Base-by-base conservation (phyloP, 1,140 invertebrate species). In the Cydia strobilella region DNA sequence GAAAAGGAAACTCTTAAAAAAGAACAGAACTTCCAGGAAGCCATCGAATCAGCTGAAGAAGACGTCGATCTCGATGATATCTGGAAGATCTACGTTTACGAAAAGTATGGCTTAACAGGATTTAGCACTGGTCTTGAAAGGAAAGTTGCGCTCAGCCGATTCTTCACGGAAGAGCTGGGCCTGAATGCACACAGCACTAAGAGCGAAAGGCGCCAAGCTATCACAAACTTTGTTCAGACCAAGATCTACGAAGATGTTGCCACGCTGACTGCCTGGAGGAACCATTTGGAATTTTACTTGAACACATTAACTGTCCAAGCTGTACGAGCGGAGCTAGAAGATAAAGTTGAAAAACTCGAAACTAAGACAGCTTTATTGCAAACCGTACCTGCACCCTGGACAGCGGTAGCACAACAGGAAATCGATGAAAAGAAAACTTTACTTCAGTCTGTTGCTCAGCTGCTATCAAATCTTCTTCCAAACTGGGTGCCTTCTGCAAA, bases 41-140 rank as follows among this genome's bases (percentile, higher is more conserved):
- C 85, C n/a, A 72, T 78, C 35, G 83, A 85, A 63, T 86, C 84
- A 20, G 77, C 80, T 72, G 85, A 86, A 75, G 83, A 85, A 62
- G 31, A 85, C 62, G 74, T 86, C 25, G 89, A 91, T 76, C 69
- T 91, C 15, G 83, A 87, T 77, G 85, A 89, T 73, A 81, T 92
- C 66, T 90, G 88, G 88, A 86, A 85, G 78, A 79, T 80, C 65
- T 84, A 88, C 27, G 81, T 92, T n/a, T 90, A 90, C 76, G 65
- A 82, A 20, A 89, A 89, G 65, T 92, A 91, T 72, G 90, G 87
- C 18, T 80, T 92, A 73, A 82, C 74, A 66, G 75, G 80, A 7
- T 75, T 80, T 15, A 91, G 86, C 74, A 82, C 85, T 5, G 83
- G 80, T 13, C 69, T 86, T 62, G 87, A 89, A 74, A 90, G 85